These are phyloP conservation scores for Drosophila sturtevanti DNA, from an alignment of 1,140 invertebrate species.

Conservation along the genomic window DNA sequence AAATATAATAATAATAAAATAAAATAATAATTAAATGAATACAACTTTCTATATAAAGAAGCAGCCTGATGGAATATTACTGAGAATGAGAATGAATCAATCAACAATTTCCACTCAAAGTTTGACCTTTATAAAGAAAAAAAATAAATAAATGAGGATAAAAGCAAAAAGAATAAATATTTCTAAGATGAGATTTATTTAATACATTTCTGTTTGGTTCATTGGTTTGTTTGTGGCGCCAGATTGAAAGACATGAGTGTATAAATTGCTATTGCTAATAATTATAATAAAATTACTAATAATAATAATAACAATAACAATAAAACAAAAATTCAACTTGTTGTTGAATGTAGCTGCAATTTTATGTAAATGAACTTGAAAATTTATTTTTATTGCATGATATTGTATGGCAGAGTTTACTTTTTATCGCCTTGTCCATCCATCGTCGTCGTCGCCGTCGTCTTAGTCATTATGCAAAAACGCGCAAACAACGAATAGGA, in stretches of 20 bases:
- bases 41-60: too few species aligned
- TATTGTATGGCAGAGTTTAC: not conserved
- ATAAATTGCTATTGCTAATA: not conserved
- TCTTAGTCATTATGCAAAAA: constrained; percentile 52
- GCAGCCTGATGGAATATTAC: too few species aligned
- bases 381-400: constrained; percentile 43
- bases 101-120: too few species aligned
- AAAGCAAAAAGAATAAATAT: too few species aligned
- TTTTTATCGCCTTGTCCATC: constrained; percentile 34
- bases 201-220: not conserved
- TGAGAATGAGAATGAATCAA: too few species aligned
- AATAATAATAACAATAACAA: not conserved
- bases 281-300: not conserved
- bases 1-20: too few species aligned
- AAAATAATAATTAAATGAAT: too few species aligned
- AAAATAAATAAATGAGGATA: not conserved
- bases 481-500: not conserved
- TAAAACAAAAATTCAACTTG: constrained; percentile 18
- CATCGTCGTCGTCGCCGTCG: too few species aligned
- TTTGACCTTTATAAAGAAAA: not conserved
- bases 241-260: not conserved
- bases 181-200: not conserved
- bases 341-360: constrained; percentile 7
- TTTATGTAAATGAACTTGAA: constrained; percentile 63
- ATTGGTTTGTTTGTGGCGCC: not conserved